phyloP scores from a whole-genome alignment of 2,113 vertebrate species.

The Lophura nycthemera region DNA sequence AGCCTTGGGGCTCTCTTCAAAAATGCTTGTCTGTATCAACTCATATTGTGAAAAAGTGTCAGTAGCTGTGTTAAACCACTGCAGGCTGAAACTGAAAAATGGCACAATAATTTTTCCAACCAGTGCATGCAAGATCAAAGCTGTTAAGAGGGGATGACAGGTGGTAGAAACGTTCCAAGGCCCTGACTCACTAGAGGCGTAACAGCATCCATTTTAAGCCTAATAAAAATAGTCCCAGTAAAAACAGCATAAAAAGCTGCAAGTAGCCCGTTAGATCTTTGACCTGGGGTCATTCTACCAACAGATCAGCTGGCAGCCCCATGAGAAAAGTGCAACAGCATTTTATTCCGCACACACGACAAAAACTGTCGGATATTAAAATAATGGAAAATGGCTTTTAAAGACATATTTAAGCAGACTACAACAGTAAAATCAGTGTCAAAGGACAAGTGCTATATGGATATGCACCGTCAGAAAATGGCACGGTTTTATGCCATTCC shows the following conservation, averaged over 20 bases:
- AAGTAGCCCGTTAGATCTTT: conserved; percentile 43
- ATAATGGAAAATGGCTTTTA: neutral
- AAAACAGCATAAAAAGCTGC: neutral
- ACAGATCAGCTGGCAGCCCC: conserved; percentile 17
- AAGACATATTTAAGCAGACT: neutral
- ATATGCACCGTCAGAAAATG: neutral
- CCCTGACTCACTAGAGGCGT: conserved; percentile 38
- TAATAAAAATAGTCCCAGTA: conserved; percentile 49
- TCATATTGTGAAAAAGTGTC: conserved; percentile 66
- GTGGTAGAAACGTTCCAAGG: conserved; percentile 51
- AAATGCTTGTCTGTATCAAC: conserved; percentile 75
- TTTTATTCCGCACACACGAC: neutral
- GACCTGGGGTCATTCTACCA: conserved; percentile 9
- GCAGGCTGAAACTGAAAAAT: conserved; percentile 73
- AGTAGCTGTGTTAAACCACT: conserved; percentile 68
- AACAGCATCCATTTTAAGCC: conserved; percentile 19
- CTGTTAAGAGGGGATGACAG: conserved; percentile 70
- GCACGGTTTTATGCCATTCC: neutral
- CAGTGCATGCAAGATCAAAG: conserved; percentile 67
- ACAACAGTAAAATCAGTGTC: neutral
- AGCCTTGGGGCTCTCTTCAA: conserved; percentile 71
- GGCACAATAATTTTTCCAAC: conserved; percentile 69
- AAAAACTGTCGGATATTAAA: neutral
- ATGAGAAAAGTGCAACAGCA: conserved; percentile 6
- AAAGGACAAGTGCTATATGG: neutral